A percentile compares a stretch with the other conserved stretches of the same genome.
Evolutionary conservation across 1,140 invertebrate species (phyloP).

Genomic region (Drosophila kanapiae): DNA sequence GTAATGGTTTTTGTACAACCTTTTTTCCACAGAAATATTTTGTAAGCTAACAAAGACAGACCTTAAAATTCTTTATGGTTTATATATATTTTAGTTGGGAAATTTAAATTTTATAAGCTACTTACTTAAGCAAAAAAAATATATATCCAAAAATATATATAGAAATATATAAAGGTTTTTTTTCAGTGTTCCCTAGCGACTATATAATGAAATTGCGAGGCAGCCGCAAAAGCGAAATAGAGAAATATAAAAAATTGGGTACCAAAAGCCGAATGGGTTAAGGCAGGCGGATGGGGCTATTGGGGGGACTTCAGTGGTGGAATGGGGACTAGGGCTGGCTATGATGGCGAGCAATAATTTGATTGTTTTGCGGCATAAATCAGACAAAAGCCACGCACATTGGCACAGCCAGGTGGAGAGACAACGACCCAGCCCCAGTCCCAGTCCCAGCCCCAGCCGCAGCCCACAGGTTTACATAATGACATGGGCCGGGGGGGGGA

Average conservation of each 20-base stretch:
- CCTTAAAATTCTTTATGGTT: too few relatives aligned
- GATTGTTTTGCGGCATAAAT: constrained; percentile 75
- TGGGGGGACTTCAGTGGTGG: background rate
- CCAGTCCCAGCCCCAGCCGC: background rate
- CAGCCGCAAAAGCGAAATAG: constrained; percentile 38
- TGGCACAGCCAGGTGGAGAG: constrained; percentile 31
- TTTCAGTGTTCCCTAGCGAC: constrained; percentile 34
- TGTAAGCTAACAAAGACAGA: too few relatives aligned
- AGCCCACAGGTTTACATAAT: constrained; percentile 34
- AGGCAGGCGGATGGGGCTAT: background rate
- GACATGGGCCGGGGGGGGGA: background rate
- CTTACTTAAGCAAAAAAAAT: too few relatives aligned
- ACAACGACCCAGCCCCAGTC: background rate
- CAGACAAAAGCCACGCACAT: constrained; percentile 64
- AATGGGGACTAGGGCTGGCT: background rate
- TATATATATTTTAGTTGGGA: too few relatives aligned
- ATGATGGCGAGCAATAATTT: constrained; percentile 66
- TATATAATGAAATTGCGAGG: constrained; percentile 58
- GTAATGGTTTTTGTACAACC: too few relatives aligned
- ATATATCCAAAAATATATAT: too few relatives aligned
- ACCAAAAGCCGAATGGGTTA: constrained; percentile 20
- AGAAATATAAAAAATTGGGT: constrained; percentile 37
- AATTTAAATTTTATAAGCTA: too few relatives aligned
- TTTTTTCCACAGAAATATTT: too few relatives aligned
- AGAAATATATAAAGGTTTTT: background rate